Evolutionary conservation across 2,113 vertebrate species (phyloP), one percentile per base, ranked within the genome.

Genomic region (Otis tarda): DNA sequence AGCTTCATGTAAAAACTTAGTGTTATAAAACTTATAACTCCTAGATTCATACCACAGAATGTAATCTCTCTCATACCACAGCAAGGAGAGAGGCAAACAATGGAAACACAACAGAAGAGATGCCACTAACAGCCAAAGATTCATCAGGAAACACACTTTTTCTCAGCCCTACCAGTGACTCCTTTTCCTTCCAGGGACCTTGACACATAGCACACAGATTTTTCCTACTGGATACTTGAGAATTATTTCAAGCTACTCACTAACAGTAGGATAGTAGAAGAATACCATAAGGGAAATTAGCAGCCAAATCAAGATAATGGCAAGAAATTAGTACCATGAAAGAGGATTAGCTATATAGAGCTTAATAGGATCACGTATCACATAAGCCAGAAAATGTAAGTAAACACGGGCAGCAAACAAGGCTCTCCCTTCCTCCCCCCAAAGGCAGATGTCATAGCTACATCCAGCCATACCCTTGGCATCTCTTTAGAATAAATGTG

Each of bases 291-390:
- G 89, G 94, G 89, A 84, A 94, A 91, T 49, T 28, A 68, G 74
- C 63, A 87, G 89, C 89, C 94, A 94, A 77, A 87, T n/a, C 33
- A 57, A 96, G 95, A 70, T 52, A 83, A 94, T 69, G 89, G 89
- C 84, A 80, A 89, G 89, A 88, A 95, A 75, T 56, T 77, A 96
- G 82, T 25, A 21, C 35, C 83, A 21, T 7, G 60, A 41, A 94
- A 95, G 87, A 89, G 89, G 95, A 97, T 97, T 94, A 93, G 60
- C 93, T 23, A 16, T 37, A 53, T 71, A 37, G 31, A 86, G 82
- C 61, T 39, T 93, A 94, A 95, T 33, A 17, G 94, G 78, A 95
- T 96, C 93, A 31, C 61, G 6, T 25, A 67, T 33, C 81, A 39
- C 43, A 53, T 87, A 59, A 64, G 6, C 70, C 89, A 75, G 93